phyloP scores from a whole-genome alignment of 2,888 invertebrate species.

The Epirrita christyi region DNA sequence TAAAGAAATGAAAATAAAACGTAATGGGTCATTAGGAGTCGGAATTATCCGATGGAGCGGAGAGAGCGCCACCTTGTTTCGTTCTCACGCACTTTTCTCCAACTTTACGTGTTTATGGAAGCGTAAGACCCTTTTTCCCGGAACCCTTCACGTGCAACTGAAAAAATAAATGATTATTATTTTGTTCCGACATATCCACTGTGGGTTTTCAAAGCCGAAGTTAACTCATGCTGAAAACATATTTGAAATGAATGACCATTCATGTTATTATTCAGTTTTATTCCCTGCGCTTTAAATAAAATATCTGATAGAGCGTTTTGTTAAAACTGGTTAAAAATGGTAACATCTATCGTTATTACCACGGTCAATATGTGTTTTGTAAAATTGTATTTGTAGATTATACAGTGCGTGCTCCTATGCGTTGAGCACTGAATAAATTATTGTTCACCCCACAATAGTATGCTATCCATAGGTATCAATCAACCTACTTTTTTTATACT shows the following conservation, averaged over 20 bases:
- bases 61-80: conserved; percentile 63
- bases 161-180: conserved; percentile 52
- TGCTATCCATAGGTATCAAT: not conserved
- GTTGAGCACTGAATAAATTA: not conserved
- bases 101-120: conserved; percentile 56
- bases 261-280: conserved; percentile 7
- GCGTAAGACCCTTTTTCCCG: conserved; percentile 59
- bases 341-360: no score
- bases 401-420: not conserved
- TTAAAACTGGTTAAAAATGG: not conserved
- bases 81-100: conserved; percentile 68
- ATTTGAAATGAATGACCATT: conserved; percentile 9
- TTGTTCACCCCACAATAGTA: not conserved
- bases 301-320: conserved; percentile 6
- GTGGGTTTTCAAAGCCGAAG: conserved; percentile 15
- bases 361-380: no score
- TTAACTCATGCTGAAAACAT: conserved; percentile 13
- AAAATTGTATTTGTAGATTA: no score
- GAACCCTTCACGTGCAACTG: conserved; percentile 59
- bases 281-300: conserved; percentile 1
- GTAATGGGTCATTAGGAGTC: conserved; percentile 62
- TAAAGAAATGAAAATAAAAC: conserved; percentile 66
- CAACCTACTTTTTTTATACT: no score
- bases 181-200: conserved; percentile 30
- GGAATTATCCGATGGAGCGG: conserved; percentile 55